Evolutionary conservation across 2,888 invertebrate genomes (phyloP).

Genomic region (Drosophila meridionalis): DNA sequence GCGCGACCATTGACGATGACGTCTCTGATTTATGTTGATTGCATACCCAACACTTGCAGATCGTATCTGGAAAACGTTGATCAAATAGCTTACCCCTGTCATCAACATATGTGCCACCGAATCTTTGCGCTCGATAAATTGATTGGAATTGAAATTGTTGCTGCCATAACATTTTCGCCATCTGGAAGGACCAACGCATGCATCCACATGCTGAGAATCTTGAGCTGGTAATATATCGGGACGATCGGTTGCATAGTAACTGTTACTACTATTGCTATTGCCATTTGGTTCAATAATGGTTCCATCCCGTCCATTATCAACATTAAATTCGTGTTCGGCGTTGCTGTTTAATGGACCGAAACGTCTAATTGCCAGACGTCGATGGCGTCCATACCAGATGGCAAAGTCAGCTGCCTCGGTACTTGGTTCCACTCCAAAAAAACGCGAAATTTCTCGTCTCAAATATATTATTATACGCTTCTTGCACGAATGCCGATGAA

Average conservation of each 20-base stretch:
- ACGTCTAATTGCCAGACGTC: conserved; percentile 83
- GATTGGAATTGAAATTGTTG: conserved; percentile 70
- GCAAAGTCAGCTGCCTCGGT: conserved; percentile 82
- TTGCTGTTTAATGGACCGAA: conserved; percentile 68
- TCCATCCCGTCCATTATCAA: not conserved
- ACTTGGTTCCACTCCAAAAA: conserved; percentile 84
- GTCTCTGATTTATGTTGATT: conserved; percentile 25
- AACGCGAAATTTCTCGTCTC: conserved; percentile 82
- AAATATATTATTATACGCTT: conserved; percentile 83
- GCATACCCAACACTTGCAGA: conserved; percentile 38
- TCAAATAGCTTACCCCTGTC: conserved; percentile 80
- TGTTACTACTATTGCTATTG: not conserved
- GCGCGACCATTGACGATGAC: conserved; percentile 88
- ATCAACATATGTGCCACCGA: conserved; percentile 84
- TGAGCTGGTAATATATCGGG: conserved; percentile 84
- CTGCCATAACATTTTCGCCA: conserved; percentile 39
- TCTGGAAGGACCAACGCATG: conserved; percentile 2
- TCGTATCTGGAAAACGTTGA: conserved; percentile 87
- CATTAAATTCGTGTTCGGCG: conserved; percentile 48
- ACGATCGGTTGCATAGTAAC: conserved; percentile 71
- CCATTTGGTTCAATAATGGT: not conserved
- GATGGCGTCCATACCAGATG: conserved; percentile 84
- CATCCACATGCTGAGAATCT: conserved; percentile 68
- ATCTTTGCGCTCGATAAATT: conserved; percentile 85
- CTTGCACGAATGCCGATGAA: conserved; percentile 72